Base-by-base conservation (phyloP, 2,797 vertebrate species). In the Schizopygopsis pylzovi region DNA sequence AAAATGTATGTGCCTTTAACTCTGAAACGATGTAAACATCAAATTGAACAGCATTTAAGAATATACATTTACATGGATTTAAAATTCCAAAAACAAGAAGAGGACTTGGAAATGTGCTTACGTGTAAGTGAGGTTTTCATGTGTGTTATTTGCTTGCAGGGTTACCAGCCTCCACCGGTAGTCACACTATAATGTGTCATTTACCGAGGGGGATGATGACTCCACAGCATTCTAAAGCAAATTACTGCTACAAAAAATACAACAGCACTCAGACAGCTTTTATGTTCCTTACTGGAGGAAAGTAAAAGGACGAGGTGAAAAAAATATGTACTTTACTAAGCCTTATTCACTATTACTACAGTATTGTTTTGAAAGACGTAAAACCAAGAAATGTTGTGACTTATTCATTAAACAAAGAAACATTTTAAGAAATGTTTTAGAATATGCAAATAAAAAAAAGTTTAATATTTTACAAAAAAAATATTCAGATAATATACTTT, bases 211-310 rank as follows among this genome's bases (percentile, higher is more conserved):
- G 15, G 39, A 47, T 47, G 12, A 13, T 76, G 43, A 81, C 82
- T 84, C 61, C 63, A 45, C 75, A 75, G 67, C 56, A 87, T 84
- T 68, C 72, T 80, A 56, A 84, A 87, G 45, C 22, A 86, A 84
- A 87, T 84, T 56, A 68, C 84, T 83, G 39, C 72, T 52, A 61
- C 76, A 70, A 84, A 86, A 89, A 89, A 79, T 52, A 84, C 78
- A 76, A 70, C 68, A 72, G 73, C 72, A 82, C 84, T 86, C 63
- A n/a, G 70, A 11, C 43, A 71, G 84, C 78, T 87, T 87, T 84
- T 87, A 82, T 87, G 86, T 84, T 83, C 63, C 85, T 86, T 84
- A 81, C 73, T 78, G 77, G n/a, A 81, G 12, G 54, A 45, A 77
- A 87, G 84, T 86, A 71, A 83, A 76, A 81, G 49, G 54, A 28